A percentile compares a stretch with the other conserved stretches of the same genome.
Conservation (phyloP, 2,888 invertebrate genomes). For the Zhuqinia jingwanae region DNA sequence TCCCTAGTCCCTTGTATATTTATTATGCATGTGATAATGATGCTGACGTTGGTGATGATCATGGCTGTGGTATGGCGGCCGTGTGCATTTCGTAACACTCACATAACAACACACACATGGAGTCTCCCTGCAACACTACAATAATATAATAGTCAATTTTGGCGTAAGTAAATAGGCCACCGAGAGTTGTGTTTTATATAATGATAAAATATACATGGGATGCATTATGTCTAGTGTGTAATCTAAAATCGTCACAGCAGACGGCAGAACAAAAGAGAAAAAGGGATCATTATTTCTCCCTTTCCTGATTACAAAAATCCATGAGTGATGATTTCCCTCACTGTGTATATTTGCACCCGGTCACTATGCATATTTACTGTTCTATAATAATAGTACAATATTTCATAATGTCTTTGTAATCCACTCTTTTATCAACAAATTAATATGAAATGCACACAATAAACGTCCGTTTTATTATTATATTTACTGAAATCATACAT, state of each 20-base stretch:
- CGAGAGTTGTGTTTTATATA: conserved; percentile 18
- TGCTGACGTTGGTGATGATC: too few relatives aligned
- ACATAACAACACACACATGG: not conserved
- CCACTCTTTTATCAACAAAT: conserved; percentile 35
- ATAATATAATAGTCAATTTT: conserved; percentile 12
- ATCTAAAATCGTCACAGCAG: conserved; percentile 55
- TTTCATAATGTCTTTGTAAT: conserved; percentile 17
- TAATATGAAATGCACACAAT: conserved; percentile 23
- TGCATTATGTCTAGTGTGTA: too few relatives aligned
- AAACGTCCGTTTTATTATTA: too few relatives aligned
- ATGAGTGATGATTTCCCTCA: conserved; percentile 49
- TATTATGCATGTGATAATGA: too few relatives aligned
- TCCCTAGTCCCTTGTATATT: too few relatives aligned
- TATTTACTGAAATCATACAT: too few relatives aligned
- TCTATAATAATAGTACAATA: not conserved
- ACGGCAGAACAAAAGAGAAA: conserved; percentile 49
- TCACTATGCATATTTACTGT: not conserved
- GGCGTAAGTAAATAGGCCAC: not conserved
- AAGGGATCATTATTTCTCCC: conserved; percentile 46
- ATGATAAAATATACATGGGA: conserved; percentile 47
- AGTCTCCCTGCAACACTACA: not conserved
- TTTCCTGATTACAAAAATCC: conserved; percentile 22
- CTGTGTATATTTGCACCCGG: not conserved
- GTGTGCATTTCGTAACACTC: not conserved
- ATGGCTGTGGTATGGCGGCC: not conserved